phyloP scores from a whole-genome alignment of 2,113 vertebrate species.

The Gopherus flavomarginatus region DNA sequence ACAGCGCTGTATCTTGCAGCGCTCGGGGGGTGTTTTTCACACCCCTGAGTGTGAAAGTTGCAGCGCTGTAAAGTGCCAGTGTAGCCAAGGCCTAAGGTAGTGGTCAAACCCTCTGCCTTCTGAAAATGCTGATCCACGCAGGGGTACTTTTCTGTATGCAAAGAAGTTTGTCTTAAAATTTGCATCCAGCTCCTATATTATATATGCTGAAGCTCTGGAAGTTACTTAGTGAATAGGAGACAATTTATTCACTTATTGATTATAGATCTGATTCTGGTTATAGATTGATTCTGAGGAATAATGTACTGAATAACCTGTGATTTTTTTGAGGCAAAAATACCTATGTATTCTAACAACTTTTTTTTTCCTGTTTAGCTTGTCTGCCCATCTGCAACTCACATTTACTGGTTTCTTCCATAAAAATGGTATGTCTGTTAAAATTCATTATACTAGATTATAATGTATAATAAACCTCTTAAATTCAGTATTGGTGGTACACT shows the following conservation, averaged over 20 bases:
- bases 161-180: neutral
- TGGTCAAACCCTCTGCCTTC: accelerated
- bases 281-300: neutral
- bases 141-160: neutral
- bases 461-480: neutral
- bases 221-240: neutral
- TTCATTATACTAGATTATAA: neutral
- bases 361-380: slow-evolving; percentile 83
- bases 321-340: neutral
- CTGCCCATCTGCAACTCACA: slow-evolving; percentile 97
- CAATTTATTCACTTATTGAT: accelerated
- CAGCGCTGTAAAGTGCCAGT: too few species aligned
- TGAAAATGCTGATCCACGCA: neutral
- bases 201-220: neutral
- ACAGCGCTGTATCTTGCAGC: too few species aligned
- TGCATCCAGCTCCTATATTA: neutral
- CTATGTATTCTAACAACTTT: neutral
- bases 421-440: slow-evolving; percentile 87
- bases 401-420: slow-evolving; percentile 99
- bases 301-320: neutral
- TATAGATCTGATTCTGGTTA: neutral
- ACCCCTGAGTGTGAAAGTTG: too few species aligned
- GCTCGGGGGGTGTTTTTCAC: too few species aligned
- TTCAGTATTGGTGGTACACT: neutral
- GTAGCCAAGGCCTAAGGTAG: too few species aligned